Evolutionary conservation across 2,113 vertebrate species (phyloP).

Genomic region (Potamarius usumacintae): DNA sequence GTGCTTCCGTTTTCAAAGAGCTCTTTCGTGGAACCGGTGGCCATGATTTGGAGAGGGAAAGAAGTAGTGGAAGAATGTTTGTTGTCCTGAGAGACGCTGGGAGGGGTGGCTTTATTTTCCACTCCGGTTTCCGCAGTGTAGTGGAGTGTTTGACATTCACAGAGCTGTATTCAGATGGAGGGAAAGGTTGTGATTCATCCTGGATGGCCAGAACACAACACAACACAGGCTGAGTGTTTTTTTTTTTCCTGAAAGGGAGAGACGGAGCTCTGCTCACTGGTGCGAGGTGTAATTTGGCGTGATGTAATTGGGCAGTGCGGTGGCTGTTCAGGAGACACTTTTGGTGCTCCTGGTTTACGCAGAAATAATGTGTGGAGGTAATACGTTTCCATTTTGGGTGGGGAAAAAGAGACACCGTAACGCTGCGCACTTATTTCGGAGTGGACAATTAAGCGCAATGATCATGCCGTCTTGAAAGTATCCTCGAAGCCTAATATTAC

Average conservation of each 20-base stretch:
- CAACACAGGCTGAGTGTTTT: not conserved
- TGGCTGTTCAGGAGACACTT: not conserved
- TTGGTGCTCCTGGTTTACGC: not conserved
- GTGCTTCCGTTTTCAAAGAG: not conserved
- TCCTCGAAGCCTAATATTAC: constrained; percentile 6
- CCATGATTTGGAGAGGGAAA: not conserved
- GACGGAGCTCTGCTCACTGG: not conserved
- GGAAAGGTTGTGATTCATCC: not conserved
- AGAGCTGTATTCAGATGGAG: constrained; percentile 7
- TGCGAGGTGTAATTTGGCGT: not conserved
- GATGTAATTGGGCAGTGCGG: not conserved
- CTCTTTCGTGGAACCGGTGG: not conserved
- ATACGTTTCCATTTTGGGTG: too few species aligned
- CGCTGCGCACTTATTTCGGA: not conserved
- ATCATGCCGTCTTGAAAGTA: not conserved
- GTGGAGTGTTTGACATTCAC: not conserved
- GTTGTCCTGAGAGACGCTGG: constrained; percentile 48
- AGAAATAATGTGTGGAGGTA: not conserved
- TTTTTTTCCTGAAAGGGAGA: not conserved
- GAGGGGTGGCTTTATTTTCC: constrained; percentile 56
- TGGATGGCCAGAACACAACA: not conserved
- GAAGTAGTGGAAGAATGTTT: constrained; percentile 54
- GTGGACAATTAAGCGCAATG: not conserved
- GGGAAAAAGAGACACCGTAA: not conserved
- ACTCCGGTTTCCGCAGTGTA: constrained; percentile 39